These are phyloP conservation scores for Festucalex cinctus DNA, from an alignment of 2,113 vertebrate genomes.

Conservation along the genomic window DNA sequence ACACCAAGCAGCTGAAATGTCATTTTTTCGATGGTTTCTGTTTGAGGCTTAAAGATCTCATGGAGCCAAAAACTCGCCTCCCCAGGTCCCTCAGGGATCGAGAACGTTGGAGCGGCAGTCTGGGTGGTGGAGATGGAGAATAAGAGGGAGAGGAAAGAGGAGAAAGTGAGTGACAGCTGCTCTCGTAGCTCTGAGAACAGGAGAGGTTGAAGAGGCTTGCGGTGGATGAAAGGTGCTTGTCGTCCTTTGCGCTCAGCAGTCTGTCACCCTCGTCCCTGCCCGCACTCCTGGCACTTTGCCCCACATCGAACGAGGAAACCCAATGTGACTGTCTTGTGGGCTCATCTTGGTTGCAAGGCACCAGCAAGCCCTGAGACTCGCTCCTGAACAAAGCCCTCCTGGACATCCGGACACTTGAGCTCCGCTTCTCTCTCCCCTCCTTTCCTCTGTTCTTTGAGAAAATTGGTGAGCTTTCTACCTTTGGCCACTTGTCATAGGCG, in stretches of 20 bases:
- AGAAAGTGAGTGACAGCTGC: constrained; percentile 70
- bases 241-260: constrained; percentile 56
- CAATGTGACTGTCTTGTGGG: constrained; percentile 63
- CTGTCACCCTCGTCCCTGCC: constrained; percentile 50
- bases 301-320: constrained; percentile 77
- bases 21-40: constrained; percentile 72
- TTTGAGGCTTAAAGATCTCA: constrained; percentile 76
- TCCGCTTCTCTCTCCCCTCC: constrained; percentile 63
- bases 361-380: constrained; percentile 73
- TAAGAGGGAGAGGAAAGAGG: constrained; percentile 75
- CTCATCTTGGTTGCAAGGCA: constrained; percentile 55
- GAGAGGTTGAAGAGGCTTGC: constrained; percentile 76
- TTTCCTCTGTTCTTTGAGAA: constrained; percentile 58
- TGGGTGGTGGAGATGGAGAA: constrained; percentile 70
- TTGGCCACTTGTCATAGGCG: constrained; percentile 53
- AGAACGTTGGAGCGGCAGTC: constrained; percentile 69
- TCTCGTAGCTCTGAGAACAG: constrained; percentile 74
- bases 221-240: constrained; percentile 72
- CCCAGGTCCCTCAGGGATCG: constrained; percentile 78
- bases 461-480: constrained; percentile 57
- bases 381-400: constrained; percentile 72
- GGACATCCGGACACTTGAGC: constrained; percentile 66
- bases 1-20: constrained; percentile 38
- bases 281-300: constrained; percentile 42
- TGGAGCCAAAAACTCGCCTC: constrained; percentile 74